Percentiles rank a stretch among this genome's conserved stretches.
Conservation (phyloP, 2,797 vertebrate species). For the Sebastes flavidus region DNA sequence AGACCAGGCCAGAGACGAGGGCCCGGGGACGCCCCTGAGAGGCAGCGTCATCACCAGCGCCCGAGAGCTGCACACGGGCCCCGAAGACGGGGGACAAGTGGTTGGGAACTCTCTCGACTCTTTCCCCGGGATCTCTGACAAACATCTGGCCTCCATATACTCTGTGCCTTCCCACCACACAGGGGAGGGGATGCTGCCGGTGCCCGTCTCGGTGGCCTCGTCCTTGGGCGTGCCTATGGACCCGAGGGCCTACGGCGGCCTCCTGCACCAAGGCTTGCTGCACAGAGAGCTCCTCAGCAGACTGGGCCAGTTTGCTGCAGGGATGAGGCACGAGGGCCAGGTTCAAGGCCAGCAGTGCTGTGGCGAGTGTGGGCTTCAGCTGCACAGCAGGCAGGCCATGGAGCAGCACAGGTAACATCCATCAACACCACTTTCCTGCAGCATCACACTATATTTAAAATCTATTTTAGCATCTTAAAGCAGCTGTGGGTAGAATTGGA, state of each 20-base stretch:
- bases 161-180: slow-evolving; percentile 87
- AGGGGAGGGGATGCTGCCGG: slow-evolving; percentile 84
- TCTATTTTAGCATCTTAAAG: not conserved
- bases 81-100: slow-evolving; percentile 85
- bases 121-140: slow-evolving; percentile 79
- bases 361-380: slow-evolving; percentile 91
- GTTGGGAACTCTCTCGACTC: slow-evolving; percentile 71
- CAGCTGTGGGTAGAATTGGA: too few species aligned
- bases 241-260: slow-evolving; percentile 91
- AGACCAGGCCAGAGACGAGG: slow-evolving; percentile 89
- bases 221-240: slow-evolving; percentile 93
- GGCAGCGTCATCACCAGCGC: slow-evolving; percentile 97
- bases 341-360: slow-evolving; percentile 87
- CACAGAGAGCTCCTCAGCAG: slow-evolving; percentile 96
- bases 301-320: slow-evolving; percentile 93
- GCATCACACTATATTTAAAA: not conserved
- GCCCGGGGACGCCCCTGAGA: slow-evolving; percentile 92
- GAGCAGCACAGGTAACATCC: slow-evolving; percentile 93
- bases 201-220: slow-evolving; percentile 85
- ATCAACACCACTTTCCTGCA: not conserved
- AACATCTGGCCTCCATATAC: slow-evolving; percentile 88
- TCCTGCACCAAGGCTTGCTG: slow-evolving; percentile 95
- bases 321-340: slow-evolving; percentile 89
- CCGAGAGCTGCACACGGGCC: slow-evolving; percentile 88
- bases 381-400: slow-evolving; percentile 91